Evolutionary conservation across 92 coral and sea anemone genomes (phyloP).

Genomic region (Epizoanthus ramosus): DNA sequence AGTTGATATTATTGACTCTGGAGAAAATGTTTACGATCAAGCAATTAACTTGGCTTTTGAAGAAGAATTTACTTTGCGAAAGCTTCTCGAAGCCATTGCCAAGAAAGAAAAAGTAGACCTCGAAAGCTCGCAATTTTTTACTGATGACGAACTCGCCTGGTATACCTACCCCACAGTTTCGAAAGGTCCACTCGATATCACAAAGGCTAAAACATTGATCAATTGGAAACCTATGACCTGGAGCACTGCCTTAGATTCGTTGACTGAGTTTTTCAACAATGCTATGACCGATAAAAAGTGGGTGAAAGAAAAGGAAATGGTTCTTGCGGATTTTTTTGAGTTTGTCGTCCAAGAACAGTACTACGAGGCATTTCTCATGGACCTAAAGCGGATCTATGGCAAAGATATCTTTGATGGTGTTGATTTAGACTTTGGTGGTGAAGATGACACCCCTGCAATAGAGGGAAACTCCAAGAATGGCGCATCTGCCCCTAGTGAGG

Average conservation of each 20-base stretch:
- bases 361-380: slow-evolving; percentile 62
- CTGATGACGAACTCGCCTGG: slow-evolving; percentile 89
- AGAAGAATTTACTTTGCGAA: slow-evolving; percentile 82
- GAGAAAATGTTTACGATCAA: slow-evolving; percentile 72
- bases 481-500: not conserved
- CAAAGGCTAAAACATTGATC: slow-evolving; percentile 74
- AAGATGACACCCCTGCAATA: slow-evolving; percentile 75
- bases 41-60: slow-evolving; percentile 90
- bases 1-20: slow-evolving; percentile 63
- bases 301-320: slow-evolving; percentile 82
- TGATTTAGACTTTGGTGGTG: slow-evolving; percentile 78
- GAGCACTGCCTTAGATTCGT: slow-evolving; percentile 66
- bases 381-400: slow-evolving; percentile 79
- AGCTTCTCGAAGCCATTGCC: slow-evolving; percentile 77
- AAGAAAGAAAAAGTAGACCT: slow-evolving; percentile 59
- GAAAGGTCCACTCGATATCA: slow-evolving; percentile 86
- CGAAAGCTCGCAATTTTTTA: slow-evolving; percentile 62
- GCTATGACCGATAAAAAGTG: slow-evolving; percentile 80
- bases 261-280: slow-evolving; percentile 72
- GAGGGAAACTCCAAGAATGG: slow-evolving; percentile 43
- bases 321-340: slow-evolving; percentile 88
- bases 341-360: slow-evolving; percentile 80
- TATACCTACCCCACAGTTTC: slow-evolving; percentile 90
- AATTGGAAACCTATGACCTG: slow-evolving; percentile 92
- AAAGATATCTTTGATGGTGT: slow-evolving; percentile 82